phyloP scores from a whole-genome alignment of 1,140 invertebrate species.

The Venustaconcha ellipsiformis region DNA sequence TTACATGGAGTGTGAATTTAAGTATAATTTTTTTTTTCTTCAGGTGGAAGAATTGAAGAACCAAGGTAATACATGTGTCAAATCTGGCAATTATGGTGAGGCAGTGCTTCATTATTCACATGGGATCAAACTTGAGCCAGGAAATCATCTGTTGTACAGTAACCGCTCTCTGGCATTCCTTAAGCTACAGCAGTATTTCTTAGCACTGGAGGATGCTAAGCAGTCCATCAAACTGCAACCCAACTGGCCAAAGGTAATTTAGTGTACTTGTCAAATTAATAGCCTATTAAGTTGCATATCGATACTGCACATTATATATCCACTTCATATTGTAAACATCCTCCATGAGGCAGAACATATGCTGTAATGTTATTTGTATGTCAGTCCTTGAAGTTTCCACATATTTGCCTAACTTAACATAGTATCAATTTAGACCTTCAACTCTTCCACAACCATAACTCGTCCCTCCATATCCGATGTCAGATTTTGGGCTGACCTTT shows the following conservation, averaged over 20 bases:
- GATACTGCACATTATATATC: too few relatives aligned
- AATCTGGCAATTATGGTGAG: conserved; percentile 80
- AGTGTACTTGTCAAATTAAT: not conserved
- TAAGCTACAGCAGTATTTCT: conserved; percentile 81
- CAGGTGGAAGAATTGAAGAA: conserved; percentile 76
- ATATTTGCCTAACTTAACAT: too few relatives aligned
- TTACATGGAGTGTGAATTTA: too few relatives aligned
- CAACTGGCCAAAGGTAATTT: conserved; percentile 81
- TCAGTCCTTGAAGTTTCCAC: too few relatives aligned
- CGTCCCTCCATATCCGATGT: too few relatives aligned
- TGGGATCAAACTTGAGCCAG: conserved; percentile 81
- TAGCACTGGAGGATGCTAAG: conserved; percentile 83
- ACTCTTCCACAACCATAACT: too few relatives aligned
- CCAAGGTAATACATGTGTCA: conserved; percentile 82
- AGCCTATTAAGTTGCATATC: not conserved
- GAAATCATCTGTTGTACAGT: conserved; percentile 81
- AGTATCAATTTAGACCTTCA: too few relatives aligned
- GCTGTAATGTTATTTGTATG: not conserved
- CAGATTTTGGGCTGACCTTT: too few relatives aligned
- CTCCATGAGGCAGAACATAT: not conserved
- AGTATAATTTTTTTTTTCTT: not conserved
- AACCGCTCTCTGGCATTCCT: conserved; percentile 85
- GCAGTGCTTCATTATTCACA: conserved; percentile 84
- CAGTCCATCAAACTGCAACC: conserved; percentile 81
- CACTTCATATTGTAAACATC: not conserved